These are phyloP conservation scores for Taphrorychus bicolor DNA, from an alignment of 2,888 invertebrate species.

Conservation along the genomic window DNA sequence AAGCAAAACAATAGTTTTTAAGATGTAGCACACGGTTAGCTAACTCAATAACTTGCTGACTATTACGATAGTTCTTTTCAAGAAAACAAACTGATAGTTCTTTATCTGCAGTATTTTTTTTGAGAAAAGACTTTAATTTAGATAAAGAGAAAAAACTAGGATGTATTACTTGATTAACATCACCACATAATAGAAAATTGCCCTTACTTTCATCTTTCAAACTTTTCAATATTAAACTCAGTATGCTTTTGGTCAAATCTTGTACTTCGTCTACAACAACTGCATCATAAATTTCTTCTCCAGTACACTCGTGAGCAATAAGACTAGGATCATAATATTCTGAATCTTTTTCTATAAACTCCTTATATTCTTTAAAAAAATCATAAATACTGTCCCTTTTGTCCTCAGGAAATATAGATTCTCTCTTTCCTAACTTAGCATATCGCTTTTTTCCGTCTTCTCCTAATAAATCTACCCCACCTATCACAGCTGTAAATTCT, in stretches of 20 bases:
- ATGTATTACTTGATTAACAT: conserved; percentile 4
- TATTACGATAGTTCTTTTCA: not conserved
- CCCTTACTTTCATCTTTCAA: not conserved
- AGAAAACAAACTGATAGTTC: not conserved
- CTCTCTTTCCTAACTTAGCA: not conserved
- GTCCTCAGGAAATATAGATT: not conserved
- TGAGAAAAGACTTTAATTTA: not conserved
- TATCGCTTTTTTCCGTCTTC: not conserved
- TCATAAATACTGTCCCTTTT: not conserved
- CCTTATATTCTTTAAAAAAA: not conserved
- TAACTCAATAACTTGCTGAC: not conserved
- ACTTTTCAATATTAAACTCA: not conserved
- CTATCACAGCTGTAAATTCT: not conserved
- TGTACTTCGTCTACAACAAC: conserved; percentile 1
- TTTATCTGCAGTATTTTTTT: not conserved
- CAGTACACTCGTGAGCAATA: not conserved
- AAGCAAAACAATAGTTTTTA: not conserved
- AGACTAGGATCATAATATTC: not conserved
- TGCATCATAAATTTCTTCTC: not conserved
- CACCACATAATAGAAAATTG: not conserved
- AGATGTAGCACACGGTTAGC: not conserved
- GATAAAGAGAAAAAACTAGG: conserved; percentile 1
- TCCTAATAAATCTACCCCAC: not conserved
- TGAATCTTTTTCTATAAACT: not conserved
- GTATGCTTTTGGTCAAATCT: not conserved